Percentiles rank a stretch among this genome's conserved stretches.
Evolutionary conservation across 2,113 vertebrate genomes (phyloP).

Genomic region (Plecturocebus donacophilus): DNA sequence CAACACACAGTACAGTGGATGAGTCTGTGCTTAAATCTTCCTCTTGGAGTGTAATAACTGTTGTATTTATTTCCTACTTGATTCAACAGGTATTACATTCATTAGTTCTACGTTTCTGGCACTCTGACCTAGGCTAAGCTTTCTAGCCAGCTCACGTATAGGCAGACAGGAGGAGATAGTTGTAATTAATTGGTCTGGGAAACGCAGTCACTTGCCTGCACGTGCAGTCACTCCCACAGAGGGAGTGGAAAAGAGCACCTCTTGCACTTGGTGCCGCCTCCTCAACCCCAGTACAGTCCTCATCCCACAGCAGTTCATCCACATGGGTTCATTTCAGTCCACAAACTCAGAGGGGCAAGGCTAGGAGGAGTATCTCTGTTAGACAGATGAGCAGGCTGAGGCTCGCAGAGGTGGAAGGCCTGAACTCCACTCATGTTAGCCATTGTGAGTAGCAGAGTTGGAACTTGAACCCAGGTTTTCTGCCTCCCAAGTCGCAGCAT

Average conservation of each 20-base stretch:
- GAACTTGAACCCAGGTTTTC: neutral
- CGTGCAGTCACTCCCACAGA: accelerated
- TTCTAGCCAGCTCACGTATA: neutral
- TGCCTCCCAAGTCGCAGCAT: neutral
- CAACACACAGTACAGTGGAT: accelerated
- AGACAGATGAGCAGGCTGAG: neutral
- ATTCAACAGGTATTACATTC: neutral
- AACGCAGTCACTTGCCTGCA: no score
- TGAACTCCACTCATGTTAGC: neutral
- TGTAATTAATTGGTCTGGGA: neutral
- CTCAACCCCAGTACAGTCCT: neutral
- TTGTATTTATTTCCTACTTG: neutral
- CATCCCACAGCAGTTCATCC: accelerated
- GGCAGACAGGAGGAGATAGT: neutral
- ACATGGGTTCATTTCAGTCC: neutral
- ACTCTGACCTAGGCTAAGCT: neutral
- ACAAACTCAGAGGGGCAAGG: neutral
- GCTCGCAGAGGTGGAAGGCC: neutral
- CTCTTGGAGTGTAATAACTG: neutral
- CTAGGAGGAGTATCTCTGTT: neutral
- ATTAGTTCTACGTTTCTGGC: neutral
- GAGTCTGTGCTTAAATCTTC: neutral
- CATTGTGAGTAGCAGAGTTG: neutral
- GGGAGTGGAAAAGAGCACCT: no score
- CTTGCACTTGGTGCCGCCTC: neutral